Evolutionary conservation across 2,888 invertebrate genomes (phyloP).

Genomic region (Hypena proboscidalis): DNA sequence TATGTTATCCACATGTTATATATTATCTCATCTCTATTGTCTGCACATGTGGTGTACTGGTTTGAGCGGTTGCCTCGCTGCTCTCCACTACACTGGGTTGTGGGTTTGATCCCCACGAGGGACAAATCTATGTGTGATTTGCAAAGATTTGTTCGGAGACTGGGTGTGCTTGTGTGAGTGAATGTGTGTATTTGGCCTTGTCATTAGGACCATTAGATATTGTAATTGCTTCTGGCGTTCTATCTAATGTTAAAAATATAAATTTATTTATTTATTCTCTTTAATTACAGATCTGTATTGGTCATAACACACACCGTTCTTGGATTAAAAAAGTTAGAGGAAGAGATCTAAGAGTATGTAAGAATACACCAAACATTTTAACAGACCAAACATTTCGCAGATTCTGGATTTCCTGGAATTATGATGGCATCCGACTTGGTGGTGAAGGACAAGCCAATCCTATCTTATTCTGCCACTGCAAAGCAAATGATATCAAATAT

Average conservation of each 20-base stretch:
- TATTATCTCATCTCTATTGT: too few relatives aligned
- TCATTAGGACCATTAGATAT: too few relatives aligned
- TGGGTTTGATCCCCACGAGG: too few relatives aligned
- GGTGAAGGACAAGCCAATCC: conserved; percentile 62
- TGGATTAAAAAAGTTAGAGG: conserved; percentile 44
- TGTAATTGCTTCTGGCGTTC: too few relatives aligned
- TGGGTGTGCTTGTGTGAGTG: too few relatives aligned
- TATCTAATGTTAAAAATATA: not conserved
- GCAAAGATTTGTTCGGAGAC: too few relatives aligned
- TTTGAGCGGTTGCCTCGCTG: too few relatives aligned
- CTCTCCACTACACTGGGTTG: too few relatives aligned
- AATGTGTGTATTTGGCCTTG: too few relatives aligned
- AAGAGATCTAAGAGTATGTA: conserved; percentile 26
- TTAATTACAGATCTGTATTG: conserved; percentile 51
- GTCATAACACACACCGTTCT: conserved; percentile 43
- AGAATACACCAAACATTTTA: conserved; percentile 73
- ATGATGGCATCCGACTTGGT: conserved; percentile 68
- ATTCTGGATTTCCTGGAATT: conserved; percentile 82
- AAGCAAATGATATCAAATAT: conserved; percentile 48
- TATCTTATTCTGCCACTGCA: conserved; percentile 40
- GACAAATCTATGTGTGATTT: too few relatives aligned
- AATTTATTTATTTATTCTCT: not conserved
- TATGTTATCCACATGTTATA: too few relatives aligned
- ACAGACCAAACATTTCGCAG: conserved; percentile 66
- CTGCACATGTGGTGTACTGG: too few relatives aligned